A percentile compares a stretch with the other conserved stretches of the same genome.
These are phyloP conservation scores for Nannoperca obscura DNA, from an alignment of 2,797 vertebrate genomes.

Conservation along the genomic window DNA sequence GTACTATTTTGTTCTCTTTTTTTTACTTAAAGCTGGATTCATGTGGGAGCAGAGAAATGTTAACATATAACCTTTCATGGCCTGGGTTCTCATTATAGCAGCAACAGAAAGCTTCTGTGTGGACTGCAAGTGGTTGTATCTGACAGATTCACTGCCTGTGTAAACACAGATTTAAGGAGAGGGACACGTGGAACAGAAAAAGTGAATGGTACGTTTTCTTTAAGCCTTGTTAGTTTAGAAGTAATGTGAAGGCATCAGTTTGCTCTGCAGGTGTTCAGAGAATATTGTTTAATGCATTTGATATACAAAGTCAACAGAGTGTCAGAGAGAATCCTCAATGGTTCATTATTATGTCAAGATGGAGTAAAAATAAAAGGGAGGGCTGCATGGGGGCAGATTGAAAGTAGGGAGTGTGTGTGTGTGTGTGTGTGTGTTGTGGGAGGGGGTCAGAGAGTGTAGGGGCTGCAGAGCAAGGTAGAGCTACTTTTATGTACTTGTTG, in stretches of 20 bases:
- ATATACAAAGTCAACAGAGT: background rate
- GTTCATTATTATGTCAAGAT: slow-evolving; percentile 2
- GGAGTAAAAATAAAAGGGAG: slow-evolving; percentile 4
- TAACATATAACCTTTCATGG: slow-evolving; percentile 9
- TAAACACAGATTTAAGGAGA: background rate
- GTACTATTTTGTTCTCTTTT: background rate
- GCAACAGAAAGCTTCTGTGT: slow-evolving; percentile 11
- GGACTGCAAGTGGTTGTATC: background rate
- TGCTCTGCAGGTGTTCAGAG: background rate
- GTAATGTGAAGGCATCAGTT: background rate
- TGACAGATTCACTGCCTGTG: background rate
- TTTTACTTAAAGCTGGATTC: slow-evolving; percentile 11
- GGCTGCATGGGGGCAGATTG: slow-evolving; percentile 3
- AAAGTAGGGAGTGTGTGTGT: slow-evolving; percentile 19
- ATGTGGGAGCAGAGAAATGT: slow-evolving; percentile 7
- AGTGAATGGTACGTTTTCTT: background rate
- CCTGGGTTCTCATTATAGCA: slow-evolving; percentile 28
- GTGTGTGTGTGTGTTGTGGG: slow-evolving; percentile 14
- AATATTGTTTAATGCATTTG: background rate
- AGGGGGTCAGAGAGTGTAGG: slow-evolving; percentile 12
- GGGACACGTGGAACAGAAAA: background rate
- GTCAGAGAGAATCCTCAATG: background rate
- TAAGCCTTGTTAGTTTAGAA: background rate
- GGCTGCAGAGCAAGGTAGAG: slow-evolving; percentile 66
- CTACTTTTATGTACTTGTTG: slow-evolving; percentile 84